A percentile compares a stretch with the other conserved stretches of the same genome.
phyloP scores from a whole-genome alignment of 2,797 vertebrate species.

The Amazona finschi region DNA sequence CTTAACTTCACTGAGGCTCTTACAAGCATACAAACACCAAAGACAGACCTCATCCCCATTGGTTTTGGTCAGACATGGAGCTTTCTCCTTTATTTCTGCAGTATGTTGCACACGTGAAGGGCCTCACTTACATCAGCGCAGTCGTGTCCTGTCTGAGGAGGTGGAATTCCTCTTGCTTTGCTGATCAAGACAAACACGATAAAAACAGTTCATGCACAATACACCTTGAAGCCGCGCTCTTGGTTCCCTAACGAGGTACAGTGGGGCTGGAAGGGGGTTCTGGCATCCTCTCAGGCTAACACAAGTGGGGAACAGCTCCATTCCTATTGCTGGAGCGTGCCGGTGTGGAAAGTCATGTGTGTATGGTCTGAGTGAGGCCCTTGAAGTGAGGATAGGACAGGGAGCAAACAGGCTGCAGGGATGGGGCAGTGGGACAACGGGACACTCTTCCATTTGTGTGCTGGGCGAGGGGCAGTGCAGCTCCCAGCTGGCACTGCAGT shows the following conservation, averaged over 20 bases:
- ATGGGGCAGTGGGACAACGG: not conserved
- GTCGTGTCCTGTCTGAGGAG: conserved; percentile 16
- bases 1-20: not conserved
- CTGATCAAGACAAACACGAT: conserved; percentile 19
- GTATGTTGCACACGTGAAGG: conserved; percentile 3
- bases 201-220: not conserved
- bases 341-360: not conserved
- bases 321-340: too few species aligned
- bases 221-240: not conserved
- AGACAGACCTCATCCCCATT: not conserved
- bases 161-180: conserved; percentile 31
- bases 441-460: not conserved
- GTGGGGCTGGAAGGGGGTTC: not conserved
- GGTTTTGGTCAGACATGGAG: conserved; percentile 9
- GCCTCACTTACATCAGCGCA: conserved; percentile 26
- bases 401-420: not conserved
- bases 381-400: not conserved
- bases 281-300: accelerated
- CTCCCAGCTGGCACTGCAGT: not conserved
- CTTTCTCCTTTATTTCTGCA: conserved; percentile 69
- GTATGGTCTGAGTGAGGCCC: not conserved
- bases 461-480: not conserved
- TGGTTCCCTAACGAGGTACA: not conserved
- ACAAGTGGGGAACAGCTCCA: not conserved
- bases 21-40: not conserved